These are phyloP conservation scores for Drosophila burlai DNA, from an alignment of 1,140 invertebrate genomes.

Conservation along the genomic window DNA sequence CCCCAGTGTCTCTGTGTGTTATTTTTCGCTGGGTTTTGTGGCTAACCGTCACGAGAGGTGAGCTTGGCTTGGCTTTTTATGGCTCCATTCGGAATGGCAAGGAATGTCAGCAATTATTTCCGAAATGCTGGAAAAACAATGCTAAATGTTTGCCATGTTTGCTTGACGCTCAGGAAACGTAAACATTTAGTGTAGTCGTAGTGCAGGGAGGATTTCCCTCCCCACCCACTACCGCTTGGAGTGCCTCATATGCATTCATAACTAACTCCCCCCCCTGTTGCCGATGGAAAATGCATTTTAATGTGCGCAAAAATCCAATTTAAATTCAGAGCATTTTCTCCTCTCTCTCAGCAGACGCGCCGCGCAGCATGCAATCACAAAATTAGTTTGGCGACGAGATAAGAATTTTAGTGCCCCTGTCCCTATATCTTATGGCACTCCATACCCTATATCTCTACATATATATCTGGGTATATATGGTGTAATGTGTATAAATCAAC, in stretches of 20 bases:
- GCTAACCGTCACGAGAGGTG: constrained; percentile 70
- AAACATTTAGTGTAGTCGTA: constrained; percentile 75
- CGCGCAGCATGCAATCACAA: constrained; percentile 78
- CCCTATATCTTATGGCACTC: constrained; percentile 1
- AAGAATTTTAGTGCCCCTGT: constrained; percentile 73
- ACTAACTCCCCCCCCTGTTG: constrained; percentile 52
- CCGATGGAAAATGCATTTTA: constrained; percentile 78
- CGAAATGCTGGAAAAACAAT: constrained; percentile 68
- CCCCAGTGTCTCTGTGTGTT: not conserved
- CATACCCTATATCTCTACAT: not conserved
- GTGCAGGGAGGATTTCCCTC: not conserved
- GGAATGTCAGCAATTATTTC: constrained; percentile 75
- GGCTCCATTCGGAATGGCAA: constrained; percentile 52
- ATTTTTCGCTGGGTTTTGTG: constrained; percentile 48
- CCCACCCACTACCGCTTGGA: not conserved
- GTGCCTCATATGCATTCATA: constrained; percentile 80
- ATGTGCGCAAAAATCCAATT: constrained; percentile 83
- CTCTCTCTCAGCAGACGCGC: constrained; percentile 35
- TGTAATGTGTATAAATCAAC: constrained; percentile 81
- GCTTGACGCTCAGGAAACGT: constrained; percentile 75
- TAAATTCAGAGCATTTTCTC: constrained; percentile 77
- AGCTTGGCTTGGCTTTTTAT: constrained; percentile 63
- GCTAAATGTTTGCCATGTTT: constrained; percentile 75
- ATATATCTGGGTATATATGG: constrained; percentile 16
- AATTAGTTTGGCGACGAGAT: constrained; percentile 81